Evolutionary conservation across 2,113 vertebrate genomes (phyloP).

Genomic region (Corydoras maculifer): DNA sequence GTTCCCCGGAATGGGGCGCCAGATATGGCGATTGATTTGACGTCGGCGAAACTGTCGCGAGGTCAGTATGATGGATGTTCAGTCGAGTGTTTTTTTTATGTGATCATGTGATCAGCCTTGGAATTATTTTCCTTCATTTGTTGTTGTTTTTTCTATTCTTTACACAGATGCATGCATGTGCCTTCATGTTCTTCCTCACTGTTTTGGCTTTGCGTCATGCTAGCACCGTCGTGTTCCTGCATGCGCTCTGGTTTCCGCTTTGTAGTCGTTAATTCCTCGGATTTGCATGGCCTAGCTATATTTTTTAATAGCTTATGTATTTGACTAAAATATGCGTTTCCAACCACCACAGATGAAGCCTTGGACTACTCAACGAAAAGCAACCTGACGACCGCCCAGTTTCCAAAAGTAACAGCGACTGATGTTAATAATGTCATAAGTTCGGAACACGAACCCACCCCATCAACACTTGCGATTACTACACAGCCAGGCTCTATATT

Average conservation of each 20-base stretch:
- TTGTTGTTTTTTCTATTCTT: conserved; percentile 66
- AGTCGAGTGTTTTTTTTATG: conserved; percentile 28
- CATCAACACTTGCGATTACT: conserved; percentile 90
- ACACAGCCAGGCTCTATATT: conserved; percentile 95
- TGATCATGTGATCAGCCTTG: conserved; percentile 20
- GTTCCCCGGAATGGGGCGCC: conserved; percentile 74
- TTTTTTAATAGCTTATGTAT: conserved; percentile 35
- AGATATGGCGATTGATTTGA: conserved; percentile 89
- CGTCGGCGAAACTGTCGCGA: conserved; percentile 81
- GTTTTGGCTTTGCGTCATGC: conserved; percentile 78
- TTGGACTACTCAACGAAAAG: conserved; percentile 96
- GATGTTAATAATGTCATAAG: conserved; percentile 79
- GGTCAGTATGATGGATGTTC: conserved; percentile 74
- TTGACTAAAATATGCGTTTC: conserved; percentile 71
- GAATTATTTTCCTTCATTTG: conserved; percentile 51
- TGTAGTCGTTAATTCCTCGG: conserved; percentile 34
- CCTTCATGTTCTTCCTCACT: conserved; percentile 85
- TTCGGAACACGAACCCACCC: conserved; percentile 85
- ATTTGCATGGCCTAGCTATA: conserved; percentile 56
- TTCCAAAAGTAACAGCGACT: conserved; percentile 76
- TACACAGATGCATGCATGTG: conserved; percentile 85
- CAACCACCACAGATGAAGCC: conserved; percentile 93
- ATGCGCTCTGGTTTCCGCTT: conserved; percentile 68
- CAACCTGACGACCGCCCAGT: conserved; percentile 73
- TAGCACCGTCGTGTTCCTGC: conserved; percentile 75